These are phyloP conservation scores for Epicauta chinensis DNA, from an alignment of 1,140 invertebrate species.

Conservation along the genomic window DNA sequence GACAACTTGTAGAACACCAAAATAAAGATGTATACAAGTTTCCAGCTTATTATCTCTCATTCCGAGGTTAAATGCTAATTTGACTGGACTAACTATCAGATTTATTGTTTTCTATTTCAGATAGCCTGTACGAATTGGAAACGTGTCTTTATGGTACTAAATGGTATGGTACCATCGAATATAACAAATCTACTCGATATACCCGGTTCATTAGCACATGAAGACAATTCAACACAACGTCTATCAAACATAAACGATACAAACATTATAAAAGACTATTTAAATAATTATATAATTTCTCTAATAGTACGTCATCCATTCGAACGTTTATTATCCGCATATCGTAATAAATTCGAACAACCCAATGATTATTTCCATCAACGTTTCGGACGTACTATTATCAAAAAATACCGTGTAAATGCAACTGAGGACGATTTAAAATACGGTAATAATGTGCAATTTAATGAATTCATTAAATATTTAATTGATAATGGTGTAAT, in stretches of 20 bases:
- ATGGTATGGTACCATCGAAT: constrained; percentile 57
- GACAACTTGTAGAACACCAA: no score
- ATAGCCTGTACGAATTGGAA: constrained; percentile 97
- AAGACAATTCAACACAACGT: constrained; percentile 45
- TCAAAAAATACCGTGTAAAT: constrained; percentile 67
- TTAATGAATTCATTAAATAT: constrained; percentile 80
- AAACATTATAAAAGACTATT: constrained; percentile 48
- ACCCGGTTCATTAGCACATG: constrained; percentile 66
- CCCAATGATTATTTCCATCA: constrained; percentile 59
- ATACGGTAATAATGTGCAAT: constrained; percentile 77
- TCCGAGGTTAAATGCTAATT: no score
- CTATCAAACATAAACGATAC: constrained; percentile 20
- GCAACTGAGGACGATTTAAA: constrained; percentile 63
- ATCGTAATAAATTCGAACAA: constrained; percentile 81
- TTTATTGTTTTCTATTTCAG: constrained; percentile 44
- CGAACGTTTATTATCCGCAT: constrained; percentile 83
- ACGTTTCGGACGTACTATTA: constrained; percentile 73
- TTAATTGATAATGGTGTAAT: constrained; percentile 56
- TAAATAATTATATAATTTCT: constrained; percentile 72
- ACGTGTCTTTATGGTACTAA: constrained; percentile 77
- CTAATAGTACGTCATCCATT: constrained; percentile 88
- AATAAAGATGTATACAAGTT: no score
- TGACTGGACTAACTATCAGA: no score
- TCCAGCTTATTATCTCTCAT: no score
- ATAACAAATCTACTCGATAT: constrained; percentile 65